A percentile compares a stretch with the other conserved stretches of the same genome.
phyloP scores from a whole-genome alignment of 2,113 vertebrate species.

The Trogon surrucura region DNA sequence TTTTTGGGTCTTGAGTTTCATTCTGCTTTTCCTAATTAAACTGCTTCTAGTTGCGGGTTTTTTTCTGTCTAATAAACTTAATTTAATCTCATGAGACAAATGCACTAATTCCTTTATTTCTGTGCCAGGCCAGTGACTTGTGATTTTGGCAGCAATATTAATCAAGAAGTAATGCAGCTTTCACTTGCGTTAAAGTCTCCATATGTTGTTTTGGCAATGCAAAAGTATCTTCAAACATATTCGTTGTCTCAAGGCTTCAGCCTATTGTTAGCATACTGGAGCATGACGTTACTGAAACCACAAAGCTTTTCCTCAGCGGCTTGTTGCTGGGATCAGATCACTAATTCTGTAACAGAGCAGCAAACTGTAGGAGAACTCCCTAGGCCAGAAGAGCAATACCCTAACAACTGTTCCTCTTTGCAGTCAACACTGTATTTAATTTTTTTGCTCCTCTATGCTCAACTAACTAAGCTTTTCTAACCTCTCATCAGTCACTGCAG shows the following conservation, averaged over 20 bases:
- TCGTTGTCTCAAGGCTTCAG: background rate
- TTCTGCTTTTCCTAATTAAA: constrained; percentile 15
- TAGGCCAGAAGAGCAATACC: background rate
- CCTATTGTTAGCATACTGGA: background rate
- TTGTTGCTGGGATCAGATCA: background rate
- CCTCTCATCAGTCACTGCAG: background rate
- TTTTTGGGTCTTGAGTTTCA: background rate
- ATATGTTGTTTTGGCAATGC: background rate
- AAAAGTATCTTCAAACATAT: background rate
- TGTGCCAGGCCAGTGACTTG: background rate
- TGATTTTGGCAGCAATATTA: background rate
- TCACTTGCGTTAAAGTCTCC: background rate
- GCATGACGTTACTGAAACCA: background rate
- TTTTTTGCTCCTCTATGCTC: background rate
- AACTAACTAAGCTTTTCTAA: background rate
- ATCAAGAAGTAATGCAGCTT: constrained; percentile 15
- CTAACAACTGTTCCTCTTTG: background rate
- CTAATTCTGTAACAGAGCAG: background rate
- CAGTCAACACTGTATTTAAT: background rate
- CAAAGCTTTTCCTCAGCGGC: background rate
- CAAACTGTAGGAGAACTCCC: background rate
- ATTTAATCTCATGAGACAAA: constrained; percentile 21
- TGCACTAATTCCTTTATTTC: background rate
- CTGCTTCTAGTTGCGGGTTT: background rate
- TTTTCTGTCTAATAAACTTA: constrained; percentile 7